A percentile compares a stretch with the other conserved stretches of the same genome.
phyloP scores from a whole-genome alignment of 1,140 invertebrate species.

The Eufriesea mexicana region DNA sequence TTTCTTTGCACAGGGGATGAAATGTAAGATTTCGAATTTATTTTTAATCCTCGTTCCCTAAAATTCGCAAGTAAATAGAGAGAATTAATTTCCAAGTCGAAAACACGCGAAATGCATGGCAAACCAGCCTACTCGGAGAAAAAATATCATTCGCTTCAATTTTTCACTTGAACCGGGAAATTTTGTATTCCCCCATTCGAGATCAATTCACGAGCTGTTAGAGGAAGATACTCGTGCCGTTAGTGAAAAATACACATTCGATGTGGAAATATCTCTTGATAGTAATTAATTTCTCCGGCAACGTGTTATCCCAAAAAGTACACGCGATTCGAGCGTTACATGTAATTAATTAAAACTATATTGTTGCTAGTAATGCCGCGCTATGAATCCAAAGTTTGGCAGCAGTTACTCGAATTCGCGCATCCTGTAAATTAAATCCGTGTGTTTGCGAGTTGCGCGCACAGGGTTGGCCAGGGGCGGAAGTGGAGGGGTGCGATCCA shows the following conservation, averaged over 20 bases:
- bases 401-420: neutral
- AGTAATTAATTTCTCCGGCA: neutral
- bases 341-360: slow-evolving; percentile 23
- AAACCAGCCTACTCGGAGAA: too few relatives aligned
- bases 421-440: slow-evolving; percentile 32
- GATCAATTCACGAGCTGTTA: neutral
- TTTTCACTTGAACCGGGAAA: neutral
- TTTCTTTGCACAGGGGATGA: neutral
- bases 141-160: neutral
- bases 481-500: neutral
- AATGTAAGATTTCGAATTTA: neutral
- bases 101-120: neutral
- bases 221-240: too few relatives aligned
- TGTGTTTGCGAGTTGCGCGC: neutral
- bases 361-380: neutral
- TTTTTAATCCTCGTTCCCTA: neutral
- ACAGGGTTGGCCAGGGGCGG: too few relatives aligned
- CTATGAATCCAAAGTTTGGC: neutral
- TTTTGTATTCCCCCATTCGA: neutral
- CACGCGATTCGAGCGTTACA: neutral
- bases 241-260: neutral
- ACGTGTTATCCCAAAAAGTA: neutral
- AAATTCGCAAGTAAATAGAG: too few relatives aligned
- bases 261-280: neutral
- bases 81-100: neutral